Base-by-base conservation (phyloP, 1,140 invertebrate genomes). In the Lethrus apterus region DNA sequence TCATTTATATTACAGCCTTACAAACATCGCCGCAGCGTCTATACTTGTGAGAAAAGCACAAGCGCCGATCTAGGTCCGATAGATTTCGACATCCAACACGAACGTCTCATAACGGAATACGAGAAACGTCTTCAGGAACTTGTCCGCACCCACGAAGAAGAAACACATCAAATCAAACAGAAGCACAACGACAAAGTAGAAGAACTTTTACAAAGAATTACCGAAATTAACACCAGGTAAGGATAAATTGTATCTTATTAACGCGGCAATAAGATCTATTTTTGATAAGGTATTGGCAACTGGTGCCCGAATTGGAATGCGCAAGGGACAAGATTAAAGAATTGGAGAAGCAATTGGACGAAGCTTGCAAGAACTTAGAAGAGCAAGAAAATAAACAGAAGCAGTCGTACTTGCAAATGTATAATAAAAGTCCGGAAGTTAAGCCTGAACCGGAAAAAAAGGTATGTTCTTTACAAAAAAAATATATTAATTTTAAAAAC, bases 361-460 rank as follows among this genome's bases (percentile, higher is more conserved):
- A 79, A 48, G 74, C 78, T 14, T 80, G 78, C 57, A 73, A 72
- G 30, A 78, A 81, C 55, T 60, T 86, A 11, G 63, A 72, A 14
- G 80, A 86, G 40, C 81, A 85, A 32, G 86, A 89, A 55, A 77
- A 80, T 44, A 78, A 79, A 48, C 82, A 87, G 51, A 81, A 83
- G 54, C 74, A 83, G 58, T 78, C 83, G 68, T 87, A 88, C 64
- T 67, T 88, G 56, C 79, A 88, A 67, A 86, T 88, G 83, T 87
- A 86, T 67, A 77, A 80, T 54, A 84, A 89, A 66, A 84, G 83
- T 10, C 78, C 85, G 57, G 83, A 88, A 63, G 84, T 83, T 34
- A 77, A 78, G 51, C 75, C 83, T 57, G 78, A 84, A 53, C 72
- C 71, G 57, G 68, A 77, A 69, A 67, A 84, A 67, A 69, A 76